A percentile compares a stretch with the other conserved stretches of the same genome.
Evolutionary conservation across 2,888 invertebrate species (phyloP).

Genomic region (Cantharis rustica): DNA sequence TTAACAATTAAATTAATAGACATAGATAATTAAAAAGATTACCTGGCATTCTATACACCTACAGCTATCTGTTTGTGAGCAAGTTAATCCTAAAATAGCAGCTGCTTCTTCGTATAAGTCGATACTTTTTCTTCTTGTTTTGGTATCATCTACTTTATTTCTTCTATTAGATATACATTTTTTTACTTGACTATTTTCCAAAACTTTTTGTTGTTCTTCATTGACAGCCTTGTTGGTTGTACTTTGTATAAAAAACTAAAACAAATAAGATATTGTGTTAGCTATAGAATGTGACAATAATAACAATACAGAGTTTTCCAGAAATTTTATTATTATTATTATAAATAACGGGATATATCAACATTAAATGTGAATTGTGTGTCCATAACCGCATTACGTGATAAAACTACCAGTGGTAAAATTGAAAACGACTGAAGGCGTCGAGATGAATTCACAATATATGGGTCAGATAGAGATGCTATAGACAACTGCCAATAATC

Average conservation of each 20-base stretch:
- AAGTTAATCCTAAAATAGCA: constrained; percentile 52
- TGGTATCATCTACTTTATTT: constrained; percentile 25
- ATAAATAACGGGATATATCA: constrained; percentile 5
- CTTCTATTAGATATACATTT: constrained; percentile 26
- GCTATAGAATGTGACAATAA: background rate
- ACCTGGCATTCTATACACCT: constrained; percentile 56
- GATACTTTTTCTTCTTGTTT: constrained; percentile 48
- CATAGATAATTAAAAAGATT: background rate
- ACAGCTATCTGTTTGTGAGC: constrained; percentile 54
- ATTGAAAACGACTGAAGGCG: constrained; percentile 16
- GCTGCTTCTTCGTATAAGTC: constrained; percentile 54
- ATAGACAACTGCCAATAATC: constrained; percentile 10
- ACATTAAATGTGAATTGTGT: constrained; percentile 33
- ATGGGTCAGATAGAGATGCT: constrained; percentile 9
- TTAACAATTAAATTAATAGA: background rate
- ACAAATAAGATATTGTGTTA: background rate
- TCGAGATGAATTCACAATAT: constrained; percentile 20
- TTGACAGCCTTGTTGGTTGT: constrained; percentile 35
- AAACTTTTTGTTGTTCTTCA: constrained; percentile 29
- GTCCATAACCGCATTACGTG: constrained; percentile 36
- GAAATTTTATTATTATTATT: constrained; percentile 3
- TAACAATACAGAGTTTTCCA: background rate
- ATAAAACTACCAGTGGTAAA: constrained; percentile 32
- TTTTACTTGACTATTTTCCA: constrained; percentile 22
- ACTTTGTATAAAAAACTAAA: constrained; percentile 48